Evolutionary conservation across 2,888 invertebrate genomes (phyloP).

Genomic region (Dilophus febrilis): DNA sequence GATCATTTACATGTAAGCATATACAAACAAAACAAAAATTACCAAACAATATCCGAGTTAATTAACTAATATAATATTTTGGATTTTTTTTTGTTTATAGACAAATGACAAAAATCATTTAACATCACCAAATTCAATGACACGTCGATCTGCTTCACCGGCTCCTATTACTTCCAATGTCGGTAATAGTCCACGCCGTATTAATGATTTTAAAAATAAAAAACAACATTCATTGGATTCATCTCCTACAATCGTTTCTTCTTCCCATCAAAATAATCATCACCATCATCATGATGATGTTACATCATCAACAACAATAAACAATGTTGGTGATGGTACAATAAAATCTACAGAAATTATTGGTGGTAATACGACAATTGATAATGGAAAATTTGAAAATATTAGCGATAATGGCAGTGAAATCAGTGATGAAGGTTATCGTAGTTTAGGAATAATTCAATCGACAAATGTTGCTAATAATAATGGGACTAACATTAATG

Average conservation of each 20-base stretch:
- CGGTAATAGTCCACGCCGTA: no score
- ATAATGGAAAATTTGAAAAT: conserved; percentile 32
- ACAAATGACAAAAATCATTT: conserved; percentile 4
- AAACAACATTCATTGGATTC: conserved; percentile 25
- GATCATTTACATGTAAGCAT: not conserved
- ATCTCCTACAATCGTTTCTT: not conserved
- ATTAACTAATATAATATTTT: not conserved
- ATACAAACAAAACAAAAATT: no score
- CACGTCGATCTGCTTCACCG: conserved; percentile 28
- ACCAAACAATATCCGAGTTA: no score
- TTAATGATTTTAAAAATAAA: conserved; percentile 24
- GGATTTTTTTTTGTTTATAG: not conserved
- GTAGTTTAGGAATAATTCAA: conserved; percentile 56
- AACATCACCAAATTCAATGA: conserved; percentile 18
- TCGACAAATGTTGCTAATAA: conserved; percentile 32
- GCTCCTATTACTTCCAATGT: no score
- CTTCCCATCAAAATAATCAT: no score
- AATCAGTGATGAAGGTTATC: conserved; percentile 71
- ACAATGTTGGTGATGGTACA: no score
- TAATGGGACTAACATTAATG: conserved; percentile 18
- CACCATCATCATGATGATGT: not conserved
- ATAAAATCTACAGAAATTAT: conserved; percentile 8
- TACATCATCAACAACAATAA: not conserved
- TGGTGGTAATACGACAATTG: conserved; percentile 15
- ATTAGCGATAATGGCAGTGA: conserved; percentile 68